These are phyloP conservation scores for Chrysocyon brachyurus DNA, from an alignment of 2,797 vertebrate species.

Conservation along the genomic window DNA sequence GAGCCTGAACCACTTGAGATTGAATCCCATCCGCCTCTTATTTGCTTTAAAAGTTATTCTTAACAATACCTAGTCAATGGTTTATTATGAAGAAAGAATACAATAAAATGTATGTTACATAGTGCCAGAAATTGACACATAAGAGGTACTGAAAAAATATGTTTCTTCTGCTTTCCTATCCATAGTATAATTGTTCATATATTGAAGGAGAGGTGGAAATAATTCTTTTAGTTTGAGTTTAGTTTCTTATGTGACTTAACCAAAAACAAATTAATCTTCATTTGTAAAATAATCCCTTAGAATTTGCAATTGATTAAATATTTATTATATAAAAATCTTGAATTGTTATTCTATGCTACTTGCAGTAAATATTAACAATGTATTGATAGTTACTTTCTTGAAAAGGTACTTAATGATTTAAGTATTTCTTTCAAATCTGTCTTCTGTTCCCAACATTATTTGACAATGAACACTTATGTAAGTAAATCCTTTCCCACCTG, in stretches of 20 bases:
- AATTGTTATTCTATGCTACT: background rate
- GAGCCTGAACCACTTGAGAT: background rate
- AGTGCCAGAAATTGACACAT: background rate
- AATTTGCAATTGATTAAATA: slow-evolving; percentile 24
- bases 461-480: background rate
- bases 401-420: background rate
- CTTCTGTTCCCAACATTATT: background rate
- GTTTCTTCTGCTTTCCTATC: slow-evolving; percentile 25
- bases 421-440: background rate
- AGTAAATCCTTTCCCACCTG: background rate
- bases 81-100: slow-evolving; percentile 37
- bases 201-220: background rate
- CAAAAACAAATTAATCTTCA: background rate
- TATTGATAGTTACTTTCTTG: background rate
- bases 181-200: background rate
- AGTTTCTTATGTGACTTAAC: background rate
- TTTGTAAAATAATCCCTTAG: background rate
- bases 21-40: background rate
- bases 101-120: background rate
- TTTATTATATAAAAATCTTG: background rate
- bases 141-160: background rate
- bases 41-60: slow-evolving; percentile 19
- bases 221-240: background rate
- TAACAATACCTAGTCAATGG: background rate
- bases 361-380: slow-evolving; percentile 12